Base-by-base conservation (phyloP, 2,888 invertebrate genomes). In the Athalia cordata region DNA sequence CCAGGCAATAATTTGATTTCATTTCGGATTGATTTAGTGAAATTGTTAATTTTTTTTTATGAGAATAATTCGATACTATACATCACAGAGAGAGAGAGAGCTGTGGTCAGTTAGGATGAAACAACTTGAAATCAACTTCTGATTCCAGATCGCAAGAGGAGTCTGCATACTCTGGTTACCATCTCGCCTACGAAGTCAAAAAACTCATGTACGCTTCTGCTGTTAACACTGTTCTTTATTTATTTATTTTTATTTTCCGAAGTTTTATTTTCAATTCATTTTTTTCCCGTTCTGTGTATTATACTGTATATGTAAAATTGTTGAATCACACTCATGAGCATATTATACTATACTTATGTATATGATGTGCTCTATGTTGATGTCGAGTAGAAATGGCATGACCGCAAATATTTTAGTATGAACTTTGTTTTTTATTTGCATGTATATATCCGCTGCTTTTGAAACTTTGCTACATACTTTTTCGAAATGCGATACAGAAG, bases 161-260 rank as follows among this genome's bases (percentile, higher is more conserved):
- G 93, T 95, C 95, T 92, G 95, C 96, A 94, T 97, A 97, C 94
- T 96, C 97, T 94, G 97, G 97, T 94, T 97, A 97, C 94, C 98
- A 98, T 94, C 97, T 98, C 93, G 98, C 98, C 94, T 98, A 98
- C 95, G 98, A 98, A 97, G 98, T 98, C 94, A 98, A 98, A 96
- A 98, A 98, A 94, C 97, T 98, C 95, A 98, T 98, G 98, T 98
- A 98, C 95, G 96, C 94, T 92, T 92, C 86, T 88, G 91, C 92
- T 91, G 90, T 92, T 91, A 90, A 90, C 90, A 90, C 87, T 87
- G 79, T 84, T 87, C 81, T 84, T 80, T 78, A 62, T 79, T 81
- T 65, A 49, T 68, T 52, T 55, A 68, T n/a, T n/a, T 64, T 65
- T 50, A 62, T 57, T 62, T 64, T 77, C 4, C 77, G 29, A 29